A percentile compares a stretch with the other conserved stretches of the same genome.
phyloP scores from a whole-genome alignment of 2,888 invertebrate genomes.

The Alviniconcha strummeri region DNA sequence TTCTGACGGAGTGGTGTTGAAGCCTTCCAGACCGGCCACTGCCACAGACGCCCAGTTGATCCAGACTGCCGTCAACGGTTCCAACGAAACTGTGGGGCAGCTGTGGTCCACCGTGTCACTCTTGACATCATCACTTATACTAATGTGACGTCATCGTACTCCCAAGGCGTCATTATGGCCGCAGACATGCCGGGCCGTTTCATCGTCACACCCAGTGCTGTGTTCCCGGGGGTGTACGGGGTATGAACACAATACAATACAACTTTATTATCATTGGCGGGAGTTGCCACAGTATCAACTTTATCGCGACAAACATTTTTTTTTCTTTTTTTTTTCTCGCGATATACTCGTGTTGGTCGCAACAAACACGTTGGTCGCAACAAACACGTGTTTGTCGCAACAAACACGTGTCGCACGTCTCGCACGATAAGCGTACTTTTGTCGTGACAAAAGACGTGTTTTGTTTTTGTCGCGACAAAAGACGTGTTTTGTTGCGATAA shows the following conservation, averaged over 20 bases:
- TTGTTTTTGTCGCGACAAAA: too few relatives aligned
- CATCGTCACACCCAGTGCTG: not conserved
- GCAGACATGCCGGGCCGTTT: not conserved
- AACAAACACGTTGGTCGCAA: too few relatives aligned
- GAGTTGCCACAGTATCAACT: too few relatives aligned
- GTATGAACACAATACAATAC: not conserved
- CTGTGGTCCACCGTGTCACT: not conserved
- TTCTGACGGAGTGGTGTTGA: constrained; percentile 8
- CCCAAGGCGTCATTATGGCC: constrained; percentile 7
- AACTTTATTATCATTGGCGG: too few relatives aligned
- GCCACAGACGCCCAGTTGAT: constrained; percentile 2
- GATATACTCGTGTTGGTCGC: too few relatives aligned
- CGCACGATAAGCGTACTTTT: too few relatives aligned
- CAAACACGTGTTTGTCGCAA: too few relatives aligned
- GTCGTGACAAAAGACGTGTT: too few relatives aligned
- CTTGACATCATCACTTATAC: not conserved
- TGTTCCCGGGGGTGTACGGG: not conserved
- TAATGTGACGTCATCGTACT: constrained; percentile 1
- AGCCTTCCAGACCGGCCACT: not conserved
- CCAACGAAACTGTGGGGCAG: not conserved
- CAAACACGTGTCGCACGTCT: too few relatives aligned
- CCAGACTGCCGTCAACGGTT: not conserved
- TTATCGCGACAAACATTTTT: too few relatives aligned
- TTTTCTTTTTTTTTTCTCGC: too few relatives aligned
- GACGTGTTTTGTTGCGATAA: too few relatives aligned